Conservation (phyloP, 2,113 vertebrate species). For the Pavo muticus region DNA sequence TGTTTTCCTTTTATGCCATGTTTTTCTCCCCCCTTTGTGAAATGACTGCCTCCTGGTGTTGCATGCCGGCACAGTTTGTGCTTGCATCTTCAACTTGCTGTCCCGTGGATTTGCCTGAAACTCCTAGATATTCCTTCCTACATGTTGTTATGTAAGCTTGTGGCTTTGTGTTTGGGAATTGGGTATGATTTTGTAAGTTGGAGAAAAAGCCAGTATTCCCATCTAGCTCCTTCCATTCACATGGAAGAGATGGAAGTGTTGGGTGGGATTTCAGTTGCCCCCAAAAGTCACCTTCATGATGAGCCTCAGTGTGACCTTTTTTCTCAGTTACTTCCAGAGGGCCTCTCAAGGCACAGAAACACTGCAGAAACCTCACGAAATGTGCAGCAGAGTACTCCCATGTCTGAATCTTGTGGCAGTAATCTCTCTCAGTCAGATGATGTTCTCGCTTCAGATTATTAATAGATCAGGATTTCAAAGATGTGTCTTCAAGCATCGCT, state of each 20-base stretch:
- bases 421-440: background rate
- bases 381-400: background rate
- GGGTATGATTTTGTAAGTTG: background rate
- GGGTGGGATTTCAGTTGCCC: background rate
- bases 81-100: background rate
- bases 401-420: background rate
- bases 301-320: background rate
- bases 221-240: background rate
- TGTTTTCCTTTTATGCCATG: background rate
- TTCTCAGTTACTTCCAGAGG: background rate
- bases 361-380: background rate
- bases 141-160: background rate
- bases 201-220: background rate
- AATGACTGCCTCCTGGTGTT: background rate
- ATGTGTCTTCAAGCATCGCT: background rate
- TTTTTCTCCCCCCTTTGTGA: background rate
- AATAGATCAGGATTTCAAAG: conserved; percentile 36
- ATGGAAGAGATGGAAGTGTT: accelerated
- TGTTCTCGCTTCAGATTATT: conserved; percentile 4
- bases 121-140: background rate
- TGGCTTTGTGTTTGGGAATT: background rate
- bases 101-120: background rate
- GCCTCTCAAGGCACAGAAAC: background rate
- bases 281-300: background rate
- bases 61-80: background rate